Base-by-base conservation (phyloP, 1,140 invertebrate species). In the Ectropis grisescens region DNA sequence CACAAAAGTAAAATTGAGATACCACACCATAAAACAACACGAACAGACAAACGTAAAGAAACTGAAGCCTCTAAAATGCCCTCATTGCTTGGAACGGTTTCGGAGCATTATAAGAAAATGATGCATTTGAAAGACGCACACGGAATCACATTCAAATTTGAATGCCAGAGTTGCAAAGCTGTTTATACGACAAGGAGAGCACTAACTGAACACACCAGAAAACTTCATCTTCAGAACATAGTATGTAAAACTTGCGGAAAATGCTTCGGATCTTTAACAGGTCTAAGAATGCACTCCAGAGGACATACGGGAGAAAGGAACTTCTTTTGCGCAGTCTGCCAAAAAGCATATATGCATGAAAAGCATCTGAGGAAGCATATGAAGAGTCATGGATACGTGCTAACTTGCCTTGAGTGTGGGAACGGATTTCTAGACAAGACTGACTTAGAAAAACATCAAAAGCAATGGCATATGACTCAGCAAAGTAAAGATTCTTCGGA, bases 311-410 rank as follows among this genome's bases (percentile, higher is more conserved):
- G 87, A 0, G 87, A 86, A 43, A 72, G 76, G 10, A 84, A 82
- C 2, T 87, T 85, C 36, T 48, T 76, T 6, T 87, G 86, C 44
- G 42, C 67, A 1, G 55, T 84, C 6, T 90, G 88, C 47, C 75
- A 82, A 29, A 84, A 86, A 16, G 56, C 81, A 1, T 89, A 88
- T 54, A 87, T 85, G 11, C 78, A 89, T 30, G 87, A 88, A 43
- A 84, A 88, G 44, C 88, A 87, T 31, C 85, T 91, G 79, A 84
- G 86, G 30, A 84, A 88, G 30, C 90, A 91, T 49, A 83, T 89
- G 37, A 87, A 85, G 48, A 89, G 83, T 25, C 88, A 89, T n/a
- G n/a, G n/a, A n/a, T n/a, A n/a, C n/a, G n/a, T n/a, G n/a, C n/a
- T n/a, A n/a, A 15, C 23, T 16, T 36, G 26, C 11, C 13, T 11